Evolutionary conservation across 1,140 invertebrate species (phyloP).

Genomic region (Drosophila trapezifrons): DNA sequence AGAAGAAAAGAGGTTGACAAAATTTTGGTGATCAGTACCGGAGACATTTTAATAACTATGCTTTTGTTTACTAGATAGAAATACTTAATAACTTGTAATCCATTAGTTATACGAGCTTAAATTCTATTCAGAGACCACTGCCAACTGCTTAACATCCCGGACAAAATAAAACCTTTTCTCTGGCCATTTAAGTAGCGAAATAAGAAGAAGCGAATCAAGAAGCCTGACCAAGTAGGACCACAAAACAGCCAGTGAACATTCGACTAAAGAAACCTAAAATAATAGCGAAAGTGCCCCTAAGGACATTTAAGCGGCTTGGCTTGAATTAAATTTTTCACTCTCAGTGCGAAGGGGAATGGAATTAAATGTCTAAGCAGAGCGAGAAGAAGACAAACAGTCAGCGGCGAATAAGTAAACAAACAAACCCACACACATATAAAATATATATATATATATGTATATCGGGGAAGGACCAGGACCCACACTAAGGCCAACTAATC

Average conservation of each 20-base stretch:
- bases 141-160: neutral
- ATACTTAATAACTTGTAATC: neutral
- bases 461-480: neutral
- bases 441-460: neutral
- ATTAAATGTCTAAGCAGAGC: slow-evolving; percentile 43
- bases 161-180: neutral
- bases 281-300: slow-evolving; percentile 46
- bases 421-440: neutral
- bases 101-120: neutral
- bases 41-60: neutral
- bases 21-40: neutral
- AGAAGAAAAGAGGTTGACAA: neutral
- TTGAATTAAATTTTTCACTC: slow-evolving; percentile 72
- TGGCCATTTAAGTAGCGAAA: neutral
- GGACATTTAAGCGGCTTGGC: slow-evolving; percentile 63
- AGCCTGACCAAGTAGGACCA: slow-evolving; percentile 1
- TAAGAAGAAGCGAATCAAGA: slow-evolving; percentile 30
- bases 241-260: neutral
- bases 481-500: slow-evolving; percentile 73
- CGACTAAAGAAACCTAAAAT: slow-evolving; percentile 35
- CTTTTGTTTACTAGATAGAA: neutral
- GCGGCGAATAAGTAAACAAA: slow-evolving; percentile 15
- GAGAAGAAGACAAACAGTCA: slow-evolving; percentile 12
- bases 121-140: neutral
- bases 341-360: slow-evolving; percentile 29